Conservation (phyloP, 1,140 invertebrate species). For the Vanessa atalanta region DNA sequence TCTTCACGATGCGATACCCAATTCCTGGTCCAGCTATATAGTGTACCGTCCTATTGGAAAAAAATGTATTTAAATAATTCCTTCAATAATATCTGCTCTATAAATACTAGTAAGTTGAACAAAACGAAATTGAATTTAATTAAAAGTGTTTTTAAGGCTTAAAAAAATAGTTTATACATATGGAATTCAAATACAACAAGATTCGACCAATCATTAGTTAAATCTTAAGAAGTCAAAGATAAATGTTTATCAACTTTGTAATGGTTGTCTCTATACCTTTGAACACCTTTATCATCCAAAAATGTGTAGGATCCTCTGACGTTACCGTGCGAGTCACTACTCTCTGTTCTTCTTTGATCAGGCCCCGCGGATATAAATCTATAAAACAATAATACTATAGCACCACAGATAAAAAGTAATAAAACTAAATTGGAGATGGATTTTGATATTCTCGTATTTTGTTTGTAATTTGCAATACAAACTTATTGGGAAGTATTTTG, state of each 20-base stretch:
- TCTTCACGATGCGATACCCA: constrained; percentile 86
- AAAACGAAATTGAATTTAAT: no score
- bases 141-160: no score
- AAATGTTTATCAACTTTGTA: neutral
- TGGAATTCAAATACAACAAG: no score
- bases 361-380: constrained; percentile 86
- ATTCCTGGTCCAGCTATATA: constrained; percentile 88
- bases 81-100: neutral
- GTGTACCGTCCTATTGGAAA: constrained; percentile 81
- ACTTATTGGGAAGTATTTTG: neutral
- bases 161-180: no score
- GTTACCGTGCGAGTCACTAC: constrained; percentile 84
- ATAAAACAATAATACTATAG: constrained; percentile 19
- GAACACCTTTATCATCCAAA: constrained; percentile 87
- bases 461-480: neutral
- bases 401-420: neutral
- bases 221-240: neutral
- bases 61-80: neutral
- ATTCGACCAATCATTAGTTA: no score
- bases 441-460: neutral
- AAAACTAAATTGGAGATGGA: neutral
- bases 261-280: constrained; percentile 68
- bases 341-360: constrained; percentile 86
- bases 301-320: constrained; percentile 88
- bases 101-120: no score